phyloP scores from a whole-genome alignment of 2,113 vertebrate species.

The Elaphurus davidianus region DNA sequence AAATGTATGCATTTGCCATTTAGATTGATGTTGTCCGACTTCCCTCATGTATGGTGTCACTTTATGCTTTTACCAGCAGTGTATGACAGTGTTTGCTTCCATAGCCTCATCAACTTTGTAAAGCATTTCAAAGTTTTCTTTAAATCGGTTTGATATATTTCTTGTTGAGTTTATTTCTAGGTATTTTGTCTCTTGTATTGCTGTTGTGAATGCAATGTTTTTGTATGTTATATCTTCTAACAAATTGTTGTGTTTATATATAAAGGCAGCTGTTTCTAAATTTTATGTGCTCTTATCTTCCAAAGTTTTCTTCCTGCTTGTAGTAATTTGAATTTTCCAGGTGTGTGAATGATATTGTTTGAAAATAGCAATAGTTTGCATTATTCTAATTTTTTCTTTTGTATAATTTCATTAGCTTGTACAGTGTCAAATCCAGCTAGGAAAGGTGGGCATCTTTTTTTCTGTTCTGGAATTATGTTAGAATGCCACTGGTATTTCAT shows the following conservation, averaged over 20 bases:
- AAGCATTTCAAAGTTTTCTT: not conserved
- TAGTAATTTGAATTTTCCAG: not conserved
- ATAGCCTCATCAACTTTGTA: not conserved
- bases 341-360: not conserved
- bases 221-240: not conserved
- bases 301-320: not conserved
- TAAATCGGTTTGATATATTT: not conserved
- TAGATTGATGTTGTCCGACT: not conserved
- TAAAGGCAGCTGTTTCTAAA: not conserved
- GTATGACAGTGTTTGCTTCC: not conserved
- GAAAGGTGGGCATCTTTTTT: not conserved
- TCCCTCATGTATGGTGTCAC: fast-evolving
- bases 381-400: not conserved
- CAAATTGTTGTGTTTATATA: not conserved
- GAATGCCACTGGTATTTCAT: not conserved
- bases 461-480: not conserved
- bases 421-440: not conserved
- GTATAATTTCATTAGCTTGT: not conserved
- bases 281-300: not conserved
- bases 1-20: not conserved
- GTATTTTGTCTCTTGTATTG: not conserved
- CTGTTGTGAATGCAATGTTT: not conserved
- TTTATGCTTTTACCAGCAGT: not conserved
- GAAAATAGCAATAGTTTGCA: not conserved
- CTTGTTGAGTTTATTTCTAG: not conserved